These are phyloP conservation scores for Orius insidiosus DNA, from an alignment of 1,140 invertebrate species.

Conservation along the genomic window DNA sequence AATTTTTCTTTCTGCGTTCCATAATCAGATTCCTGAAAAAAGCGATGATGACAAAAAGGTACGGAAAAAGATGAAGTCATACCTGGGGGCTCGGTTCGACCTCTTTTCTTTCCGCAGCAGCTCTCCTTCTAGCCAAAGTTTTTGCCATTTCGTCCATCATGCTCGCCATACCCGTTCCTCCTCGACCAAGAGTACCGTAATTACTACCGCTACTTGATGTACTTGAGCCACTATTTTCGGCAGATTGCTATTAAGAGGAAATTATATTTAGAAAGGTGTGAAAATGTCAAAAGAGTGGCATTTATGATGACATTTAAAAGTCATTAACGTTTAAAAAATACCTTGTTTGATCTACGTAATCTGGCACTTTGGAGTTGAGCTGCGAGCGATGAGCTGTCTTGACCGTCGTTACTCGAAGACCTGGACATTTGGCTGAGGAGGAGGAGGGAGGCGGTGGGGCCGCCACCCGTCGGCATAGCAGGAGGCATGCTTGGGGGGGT, in stretches of 20 bases:
- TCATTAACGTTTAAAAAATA: too few species aligned
- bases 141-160: conserved; percentile 98
- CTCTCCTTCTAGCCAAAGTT: conserved; percentile 72
- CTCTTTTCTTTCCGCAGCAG: conserved; percentile 39
- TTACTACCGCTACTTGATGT: conserved; percentile 60
- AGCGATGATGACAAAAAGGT: neutral
- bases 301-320: conserved; percentile 7
- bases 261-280: neutral
- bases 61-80: neutral
- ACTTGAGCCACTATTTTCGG: conserved; percentile 64
- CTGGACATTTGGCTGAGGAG: conserved; percentile 25
- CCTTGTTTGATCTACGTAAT: conserved; percentile 59
- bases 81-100: conserved; percentile 19
- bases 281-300: neutral
- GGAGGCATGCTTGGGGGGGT: conserved; percentile 18
- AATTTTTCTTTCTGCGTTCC: conserved; percentile 17
- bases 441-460: conserved; percentile 28
- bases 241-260: conserved; percentile 27
- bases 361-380: conserved; percentile 69
- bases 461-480: conserved; percentile 26
- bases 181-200: conserved; percentile 49
- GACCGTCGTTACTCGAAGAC: conserved; percentile 28
- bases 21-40: conserved; percentile 10
- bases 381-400: conserved; percentile 53
- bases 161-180: conserved; percentile 51